Conservation (phyloP, 64 coral and sea anemone genomes). For the Exaiptasia diaphana region DNA sequence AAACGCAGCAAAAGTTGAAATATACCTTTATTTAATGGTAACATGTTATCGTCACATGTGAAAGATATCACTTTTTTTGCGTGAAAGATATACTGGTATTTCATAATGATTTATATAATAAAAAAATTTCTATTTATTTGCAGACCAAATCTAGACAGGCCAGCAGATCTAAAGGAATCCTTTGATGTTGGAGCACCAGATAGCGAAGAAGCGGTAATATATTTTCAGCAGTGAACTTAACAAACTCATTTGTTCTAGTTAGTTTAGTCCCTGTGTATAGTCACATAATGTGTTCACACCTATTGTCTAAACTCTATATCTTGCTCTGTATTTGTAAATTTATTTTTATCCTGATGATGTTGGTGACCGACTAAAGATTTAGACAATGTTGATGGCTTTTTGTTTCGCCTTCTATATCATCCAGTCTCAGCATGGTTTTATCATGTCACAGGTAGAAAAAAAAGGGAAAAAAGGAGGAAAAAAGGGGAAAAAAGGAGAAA, state of each 20-base stretch:
- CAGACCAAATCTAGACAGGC: slow-evolving; percentile 60
- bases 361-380: not conserved
- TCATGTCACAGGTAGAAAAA: no score
- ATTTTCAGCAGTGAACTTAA: not conserved
- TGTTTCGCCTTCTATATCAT: not conserved
- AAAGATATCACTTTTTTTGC: not conserved
- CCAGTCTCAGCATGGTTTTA: no score
- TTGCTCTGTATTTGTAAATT: no score
- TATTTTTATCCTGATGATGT: not conserved
- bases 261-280: no score
- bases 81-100: no score
- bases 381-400: not conserved
- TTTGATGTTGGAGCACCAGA: slow-evolving; percentile 58
- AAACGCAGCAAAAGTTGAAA: not conserved
- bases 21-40: not conserved
- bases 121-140: not conserved
- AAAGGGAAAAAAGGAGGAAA: not conserved
- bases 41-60: not conserved
- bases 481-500: not conserved
- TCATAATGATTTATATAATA: not conserved
- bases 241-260: not conserved
- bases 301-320: no score
- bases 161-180: slow-evolving; percentile 75
- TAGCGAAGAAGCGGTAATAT: not conserved
- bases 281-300: no score